A percentile compares a stretch with the other conserved stretches of the same genome.
Conservation (phyloP, 2,888 invertebrate genomes). For the Galerucella calmariensis region DNA sequence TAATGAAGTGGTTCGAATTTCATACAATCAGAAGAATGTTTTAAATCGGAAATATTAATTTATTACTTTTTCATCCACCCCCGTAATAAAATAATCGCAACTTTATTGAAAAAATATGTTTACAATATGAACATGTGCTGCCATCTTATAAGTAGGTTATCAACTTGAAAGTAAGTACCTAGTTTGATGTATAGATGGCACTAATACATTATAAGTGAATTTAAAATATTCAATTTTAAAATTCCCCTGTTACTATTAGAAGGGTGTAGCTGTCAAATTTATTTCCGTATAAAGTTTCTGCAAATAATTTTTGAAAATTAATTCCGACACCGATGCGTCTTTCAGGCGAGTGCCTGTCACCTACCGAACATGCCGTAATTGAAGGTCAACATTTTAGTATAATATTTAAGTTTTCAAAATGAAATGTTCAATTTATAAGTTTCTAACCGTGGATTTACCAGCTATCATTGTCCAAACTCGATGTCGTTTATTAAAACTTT, state of each 20-base stretch:
- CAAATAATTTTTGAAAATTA: background rate
- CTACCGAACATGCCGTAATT: background rate
- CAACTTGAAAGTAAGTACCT: background rate
- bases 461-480: constrained; percentile 14
- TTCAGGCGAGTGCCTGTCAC: background rate
- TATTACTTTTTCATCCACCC: too few species aligned
- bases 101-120: background rate
- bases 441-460: background rate
- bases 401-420: constrained; percentile 7
- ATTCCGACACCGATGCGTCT: background rate
- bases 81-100: too few species aligned
- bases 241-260: too few species aligned
- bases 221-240: too few species aligned
- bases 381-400: constrained; percentile 7
- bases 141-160: background rate
- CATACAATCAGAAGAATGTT: constrained; percentile 21
- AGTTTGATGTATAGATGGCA: background rate
- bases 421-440: constrained; percentile 2
- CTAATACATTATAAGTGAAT: background rate
- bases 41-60: constrained; percentile 2
- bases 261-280: too few species aligned
- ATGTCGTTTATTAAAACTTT: constrained; percentile 23
- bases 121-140: background rate
- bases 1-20: constrained; percentile 32
- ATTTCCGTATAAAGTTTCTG: background rate